Conservation (phyloP, 2,888 invertebrate species). For the Aporophyla lueneburgensis region DNA sequence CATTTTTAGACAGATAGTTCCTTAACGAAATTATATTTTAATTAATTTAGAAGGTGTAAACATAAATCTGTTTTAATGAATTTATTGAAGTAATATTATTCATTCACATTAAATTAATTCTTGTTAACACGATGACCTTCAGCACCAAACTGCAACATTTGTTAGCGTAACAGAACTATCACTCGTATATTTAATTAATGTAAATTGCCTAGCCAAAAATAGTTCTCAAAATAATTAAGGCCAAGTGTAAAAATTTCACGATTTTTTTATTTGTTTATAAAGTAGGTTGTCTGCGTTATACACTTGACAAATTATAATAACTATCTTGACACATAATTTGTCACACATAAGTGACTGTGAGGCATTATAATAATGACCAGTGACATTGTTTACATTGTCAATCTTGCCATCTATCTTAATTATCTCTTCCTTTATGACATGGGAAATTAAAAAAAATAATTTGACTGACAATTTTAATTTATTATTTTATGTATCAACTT, state of each 20-base stretch:
- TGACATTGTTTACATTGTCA: conserved; percentile 17
- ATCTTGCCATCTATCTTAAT: conserved; percentile 1
- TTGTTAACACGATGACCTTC: conserved; percentile 3
- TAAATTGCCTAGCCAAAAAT: background rate
- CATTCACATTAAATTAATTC: background rate
- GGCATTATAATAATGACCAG: conserved; percentile 23
- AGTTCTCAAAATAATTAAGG: background rate
- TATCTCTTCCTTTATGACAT: background rate
- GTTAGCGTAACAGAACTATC: background rate
- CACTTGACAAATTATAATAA: background rate
- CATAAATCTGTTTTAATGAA: background rate
- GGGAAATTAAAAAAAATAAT: background rate
- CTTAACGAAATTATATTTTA: background rate
- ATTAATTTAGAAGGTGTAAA: too few relatives aligned
- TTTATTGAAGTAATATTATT: background rate
- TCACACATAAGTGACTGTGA: background rate
- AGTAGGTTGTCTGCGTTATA: background rate
- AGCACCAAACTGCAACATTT: background rate
- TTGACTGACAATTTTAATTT: background rate
- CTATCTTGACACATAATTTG: conserved; percentile 13
- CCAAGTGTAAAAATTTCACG: background rate
- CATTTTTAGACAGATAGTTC: background rate
- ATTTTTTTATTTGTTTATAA: background rate
- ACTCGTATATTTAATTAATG: background rate
- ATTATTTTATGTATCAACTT: background rate